These are phyloP conservation scores for Meteorus sp. DNA, from an alignment of 1,140 invertebrate genomes.

Conservation along the genomic window DNA sequence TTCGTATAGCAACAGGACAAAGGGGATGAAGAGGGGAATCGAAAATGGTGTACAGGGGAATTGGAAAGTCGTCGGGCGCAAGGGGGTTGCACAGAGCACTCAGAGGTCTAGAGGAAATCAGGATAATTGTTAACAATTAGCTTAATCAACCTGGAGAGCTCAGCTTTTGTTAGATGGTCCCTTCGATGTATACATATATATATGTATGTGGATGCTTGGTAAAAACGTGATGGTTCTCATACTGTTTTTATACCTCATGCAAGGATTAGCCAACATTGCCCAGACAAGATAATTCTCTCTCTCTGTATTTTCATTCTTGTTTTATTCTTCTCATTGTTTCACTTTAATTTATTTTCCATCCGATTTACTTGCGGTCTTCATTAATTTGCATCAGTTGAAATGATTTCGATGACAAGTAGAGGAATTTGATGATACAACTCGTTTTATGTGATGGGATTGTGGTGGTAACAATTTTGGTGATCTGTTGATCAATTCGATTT, in stretches of 20 bases:
- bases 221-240: slow-evolving; percentile 32
- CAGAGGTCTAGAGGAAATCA: slow-evolving; percentile 52
- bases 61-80: slow-evolving; percentile 35
- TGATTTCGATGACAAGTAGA: no score
- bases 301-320: not conserved
- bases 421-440: no score
- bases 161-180: slow-evolving; percentile 32
- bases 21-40: no score
- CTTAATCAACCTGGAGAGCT: slow-evolving; percentile 57
- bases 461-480: no score
- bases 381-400: no score
- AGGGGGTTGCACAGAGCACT: slow-evolving; percentile 40
- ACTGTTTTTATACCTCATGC: slow-evolving; percentile 2
- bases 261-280: slow-evolving; percentile 5
- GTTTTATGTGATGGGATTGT: no score
- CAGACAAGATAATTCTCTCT: not conserved
- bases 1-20: no score
- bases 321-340: no score
- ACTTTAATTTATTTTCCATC: no score
- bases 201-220: no score
- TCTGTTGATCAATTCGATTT: no score
- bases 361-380: no score
- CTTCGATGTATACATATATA: slow-evolving; percentile 11
- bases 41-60: slow-evolving; percentile 28
- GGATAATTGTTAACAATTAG: slow-evolving; percentile 61